Percentiles rank a stretch among this genome's conserved stretches.
phyloP scores from a whole-genome alignment of 2,888 invertebrate genomes.

The Monopis laevigella region DNA sequence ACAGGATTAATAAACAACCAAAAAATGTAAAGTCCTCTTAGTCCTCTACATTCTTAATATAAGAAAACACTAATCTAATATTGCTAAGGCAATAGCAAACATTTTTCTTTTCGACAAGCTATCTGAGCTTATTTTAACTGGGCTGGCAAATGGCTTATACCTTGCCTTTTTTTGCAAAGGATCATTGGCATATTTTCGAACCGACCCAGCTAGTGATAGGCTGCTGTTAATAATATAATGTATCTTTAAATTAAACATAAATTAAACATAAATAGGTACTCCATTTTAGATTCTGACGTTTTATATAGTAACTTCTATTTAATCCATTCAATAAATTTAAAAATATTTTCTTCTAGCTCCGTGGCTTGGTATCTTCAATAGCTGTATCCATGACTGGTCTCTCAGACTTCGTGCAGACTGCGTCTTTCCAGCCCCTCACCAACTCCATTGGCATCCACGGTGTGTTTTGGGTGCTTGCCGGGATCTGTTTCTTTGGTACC shows the following conservation, averaged over 20 bases:
- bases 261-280: background rate
- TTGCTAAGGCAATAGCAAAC: too few relatives aligned
- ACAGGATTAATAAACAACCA: too few relatives aligned
- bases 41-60: too few relatives aligned
- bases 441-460: conserved; percentile 9
- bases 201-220: background rate
- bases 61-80: too few relatives aligned
- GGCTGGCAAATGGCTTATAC: too few relatives aligned
- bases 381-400: conserved; percentile 9
- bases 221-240: background rate
- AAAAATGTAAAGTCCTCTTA: too few relatives aligned
- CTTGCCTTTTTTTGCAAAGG: too few relatives aligned
- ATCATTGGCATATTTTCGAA: too few relatives aligned
- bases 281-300: background rate
- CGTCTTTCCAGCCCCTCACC: conserved; percentile 4
- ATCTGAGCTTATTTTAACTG: too few relatives aligned
- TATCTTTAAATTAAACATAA: background rate
- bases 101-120: too few relatives aligned
- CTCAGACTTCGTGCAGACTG: conserved; percentile 14
- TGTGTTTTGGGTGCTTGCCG: conserved; percentile 14
- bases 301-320: too few relatives aligned
- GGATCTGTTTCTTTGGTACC: conserved; percentile 13
- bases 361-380: conserved; percentile 14
- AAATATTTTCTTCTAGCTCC: conserved; percentile 9
- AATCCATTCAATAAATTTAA: too few relatives aligned